phyloP scores from a whole-genome alignment of 2,113 vertebrate species.

The Thunnus thynnus region DNA sequence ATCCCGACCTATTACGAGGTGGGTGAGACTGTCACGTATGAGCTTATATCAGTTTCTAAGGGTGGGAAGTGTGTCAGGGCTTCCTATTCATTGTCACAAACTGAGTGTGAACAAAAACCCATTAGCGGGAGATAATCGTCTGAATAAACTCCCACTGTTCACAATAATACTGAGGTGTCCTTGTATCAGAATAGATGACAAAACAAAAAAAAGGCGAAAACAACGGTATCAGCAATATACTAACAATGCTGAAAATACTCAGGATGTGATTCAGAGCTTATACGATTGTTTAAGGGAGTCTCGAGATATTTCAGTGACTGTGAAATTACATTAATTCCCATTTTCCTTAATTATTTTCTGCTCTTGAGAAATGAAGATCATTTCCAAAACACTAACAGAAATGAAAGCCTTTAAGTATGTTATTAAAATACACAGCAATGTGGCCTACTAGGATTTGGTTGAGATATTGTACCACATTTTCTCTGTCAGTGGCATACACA shows the following conservation, averaged over 20 bases:
- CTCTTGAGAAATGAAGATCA: constrained; percentile 11
- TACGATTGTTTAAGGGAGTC: background rate
- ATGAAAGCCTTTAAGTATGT: constrained; percentile 17
- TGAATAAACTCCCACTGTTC: constrained; percentile 1
- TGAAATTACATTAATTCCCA: constrained; percentile 16
- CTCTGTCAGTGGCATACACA: too few relatives aligned
- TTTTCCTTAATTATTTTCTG: constrained; percentile 10
- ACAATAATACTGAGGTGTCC: constrained; percentile 6
- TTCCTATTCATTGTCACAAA: background rate
- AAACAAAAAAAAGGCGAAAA: background rate
- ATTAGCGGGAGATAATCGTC: background rate
- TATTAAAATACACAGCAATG: background rate
- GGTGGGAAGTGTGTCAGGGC: background rate
- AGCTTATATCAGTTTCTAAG: background rate
- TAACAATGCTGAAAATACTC: background rate
- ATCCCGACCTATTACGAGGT: background rate
- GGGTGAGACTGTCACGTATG: background rate
- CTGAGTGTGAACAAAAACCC: background rate
- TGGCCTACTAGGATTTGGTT: background rate
- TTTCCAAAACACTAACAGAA: constrained; percentile 18
- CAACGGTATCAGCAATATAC: background rate
- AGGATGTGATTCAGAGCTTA: background rate
- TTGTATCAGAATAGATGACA: background rate
- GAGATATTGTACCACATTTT: constrained; percentile 3
- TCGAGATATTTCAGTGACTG: background rate